Evolutionary conservation across 2,888 invertebrate species (phyloP).

Genomic region (Crocallis elinguaria): DNA sequence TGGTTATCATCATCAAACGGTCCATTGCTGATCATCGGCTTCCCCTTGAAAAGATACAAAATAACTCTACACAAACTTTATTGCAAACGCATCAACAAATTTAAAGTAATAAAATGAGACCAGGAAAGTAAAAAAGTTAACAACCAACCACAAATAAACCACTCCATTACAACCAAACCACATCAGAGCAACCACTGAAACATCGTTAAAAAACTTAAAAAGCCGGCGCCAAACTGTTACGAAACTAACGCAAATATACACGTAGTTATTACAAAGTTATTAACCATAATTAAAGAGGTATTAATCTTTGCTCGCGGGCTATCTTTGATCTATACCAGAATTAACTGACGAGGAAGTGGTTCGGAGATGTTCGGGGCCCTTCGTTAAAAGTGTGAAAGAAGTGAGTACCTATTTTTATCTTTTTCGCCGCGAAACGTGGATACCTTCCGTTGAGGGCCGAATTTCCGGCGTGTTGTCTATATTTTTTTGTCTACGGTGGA

Average conservation of each 20-base stretch:
- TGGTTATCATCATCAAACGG: no score
- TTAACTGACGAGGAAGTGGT: slow-evolving; percentile 64
- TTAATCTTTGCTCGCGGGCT: slow-evolving; percentile 51
- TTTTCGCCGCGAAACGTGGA: slow-evolving; percentile 53
- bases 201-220: slow-evolving; percentile 27
- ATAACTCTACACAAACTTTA: not conserved
- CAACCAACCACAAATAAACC: slow-evolving; percentile 3
- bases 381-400: slow-evolving; percentile 30
- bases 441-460: slow-evolving; percentile 48
- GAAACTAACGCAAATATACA: slow-evolving; percentile 40
- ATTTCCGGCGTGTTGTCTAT: slow-evolving; percentile 22
- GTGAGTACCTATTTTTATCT: slow-evolving; percentile 45
- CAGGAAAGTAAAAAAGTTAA: not conserved
- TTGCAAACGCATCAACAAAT: slow-evolving; percentile 3
- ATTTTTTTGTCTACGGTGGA: slow-evolving; percentile 16
- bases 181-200: slow-evolving; percentile 21
- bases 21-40: no score
- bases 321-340: slow-evolving; percentile 64
- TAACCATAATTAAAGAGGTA: slow-evolving; percentile 64
- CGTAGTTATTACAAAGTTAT: slow-evolving; percentile 51
- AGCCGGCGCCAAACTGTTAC: slow-evolving; percentile 35
- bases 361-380: slow-evolving; percentile 34
- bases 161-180: slow-evolving; percentile 11
- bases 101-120: not conserved
- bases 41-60: no score